These are phyloP conservation scores for Listronotus oregonensis DNA, from an alignment of 1,140 invertebrate genomes.

Conservation along the genomic window DNA sequence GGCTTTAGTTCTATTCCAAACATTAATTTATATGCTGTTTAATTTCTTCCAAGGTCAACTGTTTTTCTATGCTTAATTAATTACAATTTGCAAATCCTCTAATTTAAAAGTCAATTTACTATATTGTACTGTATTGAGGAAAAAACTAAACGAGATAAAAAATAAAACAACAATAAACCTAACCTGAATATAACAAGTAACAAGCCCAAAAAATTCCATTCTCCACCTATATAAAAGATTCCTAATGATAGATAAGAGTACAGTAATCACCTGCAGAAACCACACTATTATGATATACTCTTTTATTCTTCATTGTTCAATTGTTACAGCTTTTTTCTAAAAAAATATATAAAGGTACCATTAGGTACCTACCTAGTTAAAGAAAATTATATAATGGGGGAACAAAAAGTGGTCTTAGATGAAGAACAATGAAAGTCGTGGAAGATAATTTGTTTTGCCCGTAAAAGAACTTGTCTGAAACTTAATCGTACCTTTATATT, in stretches of 20 bases:
- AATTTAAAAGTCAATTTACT: too few species aligned
- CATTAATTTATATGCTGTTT: too few species aligned
- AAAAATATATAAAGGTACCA: slow-evolving; percentile 9
- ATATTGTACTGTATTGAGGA: too few species aligned
- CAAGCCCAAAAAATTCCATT: slow-evolving; percentile 15
- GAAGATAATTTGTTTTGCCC: too few species aligned
- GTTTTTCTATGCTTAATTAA: too few species aligned
- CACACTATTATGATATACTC: slow-evolving; percentile 31
- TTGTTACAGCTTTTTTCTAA: slow-evolving; percentile 23
- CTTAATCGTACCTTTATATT: too few species aligned
- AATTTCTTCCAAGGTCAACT: too few species aligned
- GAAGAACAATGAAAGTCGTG: slow-evolving; percentile 3
- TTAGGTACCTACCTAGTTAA: slow-evolving; percentile 21
- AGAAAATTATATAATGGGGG: slow-evolving; percentile 13
- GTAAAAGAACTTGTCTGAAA: too few species aligned
- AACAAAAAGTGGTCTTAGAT: not conserved
- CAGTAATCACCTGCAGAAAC: slow-evolving; percentile 29
- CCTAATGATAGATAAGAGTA: slow-evolving; percentile 30
- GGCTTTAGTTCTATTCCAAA: too few species aligned
- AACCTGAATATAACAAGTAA: slow-evolving; percentile 5
- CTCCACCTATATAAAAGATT: slow-evolving; percentile 22
- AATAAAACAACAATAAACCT: slow-evolving; percentile 11
- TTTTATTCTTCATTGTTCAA: slow-evolving; percentile 36
- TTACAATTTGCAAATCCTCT: too few species aligned
- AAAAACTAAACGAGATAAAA: too few species aligned